These are phyloP conservation scores for Syngnathus typhle DNA, from an alignment of 2,113 vertebrate species.

Conservation along the genomic window DNA sequence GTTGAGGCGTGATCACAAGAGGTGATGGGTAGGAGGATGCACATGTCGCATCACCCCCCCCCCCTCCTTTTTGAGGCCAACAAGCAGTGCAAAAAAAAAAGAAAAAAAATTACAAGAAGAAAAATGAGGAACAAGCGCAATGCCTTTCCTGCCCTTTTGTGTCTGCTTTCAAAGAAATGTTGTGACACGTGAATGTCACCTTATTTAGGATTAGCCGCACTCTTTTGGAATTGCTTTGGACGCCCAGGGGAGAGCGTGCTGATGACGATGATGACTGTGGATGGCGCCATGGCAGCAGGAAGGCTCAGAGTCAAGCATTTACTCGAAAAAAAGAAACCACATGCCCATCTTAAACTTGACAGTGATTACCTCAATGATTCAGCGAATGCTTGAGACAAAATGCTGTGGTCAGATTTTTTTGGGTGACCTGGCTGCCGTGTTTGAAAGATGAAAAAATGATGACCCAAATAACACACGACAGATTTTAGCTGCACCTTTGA, in stretches of 20 bases:
- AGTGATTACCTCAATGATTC: too few species aligned
- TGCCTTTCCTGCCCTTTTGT: constrained; percentile 15
- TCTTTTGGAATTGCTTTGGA: constrained; percentile 35
- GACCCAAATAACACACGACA: too few species aligned
- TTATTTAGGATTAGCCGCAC: constrained; percentile 42
- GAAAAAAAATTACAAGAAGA: neutral
- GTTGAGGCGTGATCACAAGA: constrained; percentile 8
- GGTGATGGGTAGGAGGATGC: neutral
- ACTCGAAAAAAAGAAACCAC: neutral
- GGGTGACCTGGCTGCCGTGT: too few species aligned
- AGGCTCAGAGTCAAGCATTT: neutral
- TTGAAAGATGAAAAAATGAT: too few species aligned
- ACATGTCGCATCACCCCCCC: neutral
- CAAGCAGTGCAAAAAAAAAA: constrained; percentile 1
- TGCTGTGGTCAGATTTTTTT: too few species aligned
- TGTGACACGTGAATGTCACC: constrained; percentile 31
- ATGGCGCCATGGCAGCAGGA: neutral
- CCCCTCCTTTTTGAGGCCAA: neutral
- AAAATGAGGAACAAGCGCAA: neutral
- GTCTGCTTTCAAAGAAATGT: constrained; percentile 20
- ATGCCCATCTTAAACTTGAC: neutral
- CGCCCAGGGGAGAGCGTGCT: neutral
- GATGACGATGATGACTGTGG: neutral
- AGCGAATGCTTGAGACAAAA: too few species aligned
- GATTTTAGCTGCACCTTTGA: too few species aligned